Base-by-base conservation (phyloP, 2,797 vertebrate genomes). In the Bucorvus abyssinicus region DNA sequence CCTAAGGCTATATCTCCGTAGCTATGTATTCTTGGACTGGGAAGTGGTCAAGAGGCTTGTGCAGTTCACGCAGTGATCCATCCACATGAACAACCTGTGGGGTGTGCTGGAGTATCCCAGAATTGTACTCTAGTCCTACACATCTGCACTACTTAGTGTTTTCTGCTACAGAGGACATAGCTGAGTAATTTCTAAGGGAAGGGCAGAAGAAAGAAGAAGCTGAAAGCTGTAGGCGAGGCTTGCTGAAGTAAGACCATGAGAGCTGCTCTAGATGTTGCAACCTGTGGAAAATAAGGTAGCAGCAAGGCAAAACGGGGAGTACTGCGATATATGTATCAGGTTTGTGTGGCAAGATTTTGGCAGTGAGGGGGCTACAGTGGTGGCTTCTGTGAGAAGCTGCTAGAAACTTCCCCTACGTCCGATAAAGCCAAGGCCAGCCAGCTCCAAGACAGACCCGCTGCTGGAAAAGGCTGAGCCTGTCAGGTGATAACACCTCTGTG, bases 61-160 rank as follows among this genome's bases (percentile, higher is more conserved):
- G 59, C 34, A 42, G 38, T 47, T 61, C 0, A 2, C 23, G 20
- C 55, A 49, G 45, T 40, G 49, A 44, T 27, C 29, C 57, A 45
- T 50, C 40, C 21, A 15, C 23, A 20, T 14, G 29, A 50, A 55
- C 47, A 82, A 70, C 32, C 8, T 13, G 29, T 14, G 19, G 30
- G 9, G 14, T 55, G 19, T 82, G 16, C 50, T 20, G 0, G 0
- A 60, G 27, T 52, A 42, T n/a, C 42, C 14, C 55, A 50, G 20
- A 47, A 67, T 21, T 26, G 14, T 65, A 15, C 64, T 80, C 30
- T 30, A 69, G 19, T 10, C 14, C 32, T 49, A 4, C 38, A 19
- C 7, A 56, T 45, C 20, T 11, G 22, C 38, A 5, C 0, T 60
- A 14, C 32, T 59, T 55, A 42, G 0, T 7, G 22, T n/a, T 77